Evolutionary conservation across 2,797 vertebrate species (phyloP).

Genomic region (Gorsachius magnificus): DNA sequence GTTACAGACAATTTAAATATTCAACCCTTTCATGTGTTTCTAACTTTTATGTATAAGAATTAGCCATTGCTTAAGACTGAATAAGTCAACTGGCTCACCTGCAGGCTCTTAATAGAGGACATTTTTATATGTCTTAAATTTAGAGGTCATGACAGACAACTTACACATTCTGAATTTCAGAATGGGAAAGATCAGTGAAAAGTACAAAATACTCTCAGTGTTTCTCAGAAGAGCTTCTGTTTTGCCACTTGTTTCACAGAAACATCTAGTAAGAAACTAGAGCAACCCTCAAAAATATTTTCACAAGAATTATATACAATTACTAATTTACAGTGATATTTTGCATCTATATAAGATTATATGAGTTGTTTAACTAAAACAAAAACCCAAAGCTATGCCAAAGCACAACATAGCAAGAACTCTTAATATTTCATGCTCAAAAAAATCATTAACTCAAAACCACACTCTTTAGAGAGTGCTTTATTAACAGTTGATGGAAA

Average conservation of each 20-base stretch:
- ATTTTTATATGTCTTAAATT: background rate
- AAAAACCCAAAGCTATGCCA: background rate
- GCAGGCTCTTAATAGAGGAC: background rate
- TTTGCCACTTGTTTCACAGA: background rate
- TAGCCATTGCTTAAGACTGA: background rate
- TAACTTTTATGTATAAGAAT: background rate
- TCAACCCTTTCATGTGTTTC: background rate
- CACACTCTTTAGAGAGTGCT: slow-evolving; percentile 1
- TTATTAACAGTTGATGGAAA: slow-evolving; percentile 14
- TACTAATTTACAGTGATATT: background rate
- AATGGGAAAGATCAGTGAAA: background rate
- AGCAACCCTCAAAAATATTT: background rate
- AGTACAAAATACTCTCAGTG: background rate
- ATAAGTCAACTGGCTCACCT: background rate
- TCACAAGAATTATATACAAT: background rate
- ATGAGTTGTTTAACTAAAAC: background rate
- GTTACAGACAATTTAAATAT: background rate
- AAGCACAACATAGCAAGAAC: background rate
- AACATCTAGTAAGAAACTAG: too few species aligned
- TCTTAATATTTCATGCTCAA: background rate
- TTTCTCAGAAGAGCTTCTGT: background rate
- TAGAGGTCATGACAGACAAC: background rate
- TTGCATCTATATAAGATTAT: background rate
- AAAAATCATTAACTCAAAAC: background rate
- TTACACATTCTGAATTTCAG: background rate